Evolutionary conservation across 2,888 invertebrate genomes (phyloP), one percentile per base, ranked within the genome.

Genomic region (Phyto melanocephala): DNA sequence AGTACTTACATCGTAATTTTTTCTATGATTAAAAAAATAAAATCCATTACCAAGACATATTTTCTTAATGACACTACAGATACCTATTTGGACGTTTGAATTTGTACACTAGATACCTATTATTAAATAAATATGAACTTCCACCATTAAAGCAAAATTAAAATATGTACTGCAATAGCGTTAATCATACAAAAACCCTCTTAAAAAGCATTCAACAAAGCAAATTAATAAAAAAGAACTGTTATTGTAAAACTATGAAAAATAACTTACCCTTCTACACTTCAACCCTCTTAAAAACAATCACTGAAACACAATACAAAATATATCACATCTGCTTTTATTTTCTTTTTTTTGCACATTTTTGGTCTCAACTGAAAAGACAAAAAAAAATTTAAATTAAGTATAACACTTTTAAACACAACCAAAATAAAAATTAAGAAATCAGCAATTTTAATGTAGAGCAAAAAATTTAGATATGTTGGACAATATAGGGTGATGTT

Each of bases 241-340:
- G 76, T 76, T 78, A 58, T 63, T 50, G 56, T 45, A 40, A 71
- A 78, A 78, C 58, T 24, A 35, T 22, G 8, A 47, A 42, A 22
- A 35, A 60, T 52, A 80, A 74, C 79, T 80, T 54, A 80, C 79
- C 79, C 79, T 68, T 72, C 67, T 50, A 56, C 60, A 13, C 58
- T 74, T 80, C 79, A 74, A 60, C 79, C 72, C 79, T 47, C 35
- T 6, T n/a, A 1, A 24, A 68, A 22, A 35, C n/a, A 40, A 3
- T 35, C 20, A 72, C 28, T 52, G 17, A 10, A 35, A 47, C 11
- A 22, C 37, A 71, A 42, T 80, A 72, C 60, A 17, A 42, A 52
- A 80, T 60, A 35, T 74, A 60, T 35, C 60, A 68, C 79, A 74
- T 80, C 67, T 80, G 67, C 52, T 52, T 58, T 35, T n/a, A n/a